These are phyloP conservation scores for Aegotheles bennettii DNA, from an alignment of 2,113 vertebrate species.

Conservation along the genomic window DNA sequence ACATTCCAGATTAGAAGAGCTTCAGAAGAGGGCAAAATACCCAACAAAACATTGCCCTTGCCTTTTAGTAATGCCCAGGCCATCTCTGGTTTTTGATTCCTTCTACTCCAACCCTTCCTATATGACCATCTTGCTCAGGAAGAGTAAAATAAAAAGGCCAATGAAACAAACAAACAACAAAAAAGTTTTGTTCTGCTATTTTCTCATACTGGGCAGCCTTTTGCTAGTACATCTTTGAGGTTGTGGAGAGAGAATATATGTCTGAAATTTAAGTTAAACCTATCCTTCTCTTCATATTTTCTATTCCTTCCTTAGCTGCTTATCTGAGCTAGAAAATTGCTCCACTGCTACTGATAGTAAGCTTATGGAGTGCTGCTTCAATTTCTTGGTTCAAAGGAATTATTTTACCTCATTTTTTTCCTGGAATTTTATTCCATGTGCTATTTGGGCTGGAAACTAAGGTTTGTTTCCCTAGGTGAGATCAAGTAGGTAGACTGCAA, in stretches of 20 bases:
- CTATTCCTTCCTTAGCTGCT: not conserved
- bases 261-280: not conserved
- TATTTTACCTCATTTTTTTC: not conserved
- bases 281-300: not conserved
- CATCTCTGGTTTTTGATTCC: not conserved
- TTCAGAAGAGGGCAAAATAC: not conserved
- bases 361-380: not conserved
- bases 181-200: not conserved
- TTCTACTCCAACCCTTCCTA: not conserved
- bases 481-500: not conserved
- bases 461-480: not conserved
- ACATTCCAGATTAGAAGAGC: not conserved
- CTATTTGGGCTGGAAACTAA: not conserved
- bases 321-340: not conserved
- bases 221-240: not conserved
- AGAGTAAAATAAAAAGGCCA: not conserved
- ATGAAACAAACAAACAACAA: not conserved
- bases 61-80: not conserved
- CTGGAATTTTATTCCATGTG: not conserved
- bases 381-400: not conserved
- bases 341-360: not conserved
- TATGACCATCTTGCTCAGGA: not conserved
- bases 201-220: not conserved
- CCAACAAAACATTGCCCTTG: not conserved
- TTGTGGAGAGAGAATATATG: not conserved